phyloP scores from a whole-genome alignment of 2,113 vertebrate genomes.

The Solenodon paradoxus region DNA sequence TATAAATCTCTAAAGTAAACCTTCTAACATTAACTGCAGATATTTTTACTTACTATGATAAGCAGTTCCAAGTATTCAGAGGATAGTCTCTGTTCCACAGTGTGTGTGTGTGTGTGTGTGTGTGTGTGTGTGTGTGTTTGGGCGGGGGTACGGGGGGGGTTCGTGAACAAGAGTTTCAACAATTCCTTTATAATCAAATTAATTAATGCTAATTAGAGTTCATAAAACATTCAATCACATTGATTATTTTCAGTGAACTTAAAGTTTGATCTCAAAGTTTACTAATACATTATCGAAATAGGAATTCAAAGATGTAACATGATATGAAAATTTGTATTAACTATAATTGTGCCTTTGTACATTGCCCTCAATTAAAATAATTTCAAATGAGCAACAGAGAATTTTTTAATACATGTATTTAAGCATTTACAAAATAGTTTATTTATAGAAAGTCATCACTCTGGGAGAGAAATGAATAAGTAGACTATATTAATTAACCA shows the following conservation, averaged over 20 bases:
- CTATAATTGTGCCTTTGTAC: not conserved
- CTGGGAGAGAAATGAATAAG: not conserved
- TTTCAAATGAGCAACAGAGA: not conserved
- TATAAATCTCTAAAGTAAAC: not conserved
- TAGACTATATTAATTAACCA: not conserved
- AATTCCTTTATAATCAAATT: not conserved
- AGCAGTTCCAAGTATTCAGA: not conserved
- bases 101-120: not conserved
- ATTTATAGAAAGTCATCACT: slow-evolving; percentile 7
- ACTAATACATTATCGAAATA: not conserved
- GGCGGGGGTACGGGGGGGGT: not conserved
- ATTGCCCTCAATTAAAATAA: not conserved
- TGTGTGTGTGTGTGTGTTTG: not conserved
- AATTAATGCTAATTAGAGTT: not conserved
- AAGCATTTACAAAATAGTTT: not conserved
- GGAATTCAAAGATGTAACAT: not conserved
- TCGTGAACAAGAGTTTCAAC: not conserved
- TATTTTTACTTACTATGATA: not conserved
- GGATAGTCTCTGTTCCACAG: rapidly evolving
- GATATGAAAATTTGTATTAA: not conserved
- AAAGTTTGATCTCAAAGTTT: not conserved
- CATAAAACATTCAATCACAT: not conserved
- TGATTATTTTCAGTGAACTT: not conserved
- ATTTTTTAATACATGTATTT: not conserved
- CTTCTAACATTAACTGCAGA: not conserved